A percentile compares a stretch with the other conserved stretches of the same genome.
phyloP scores from a whole-genome alignment of 2,113 vertebrate species.

The Cyphomyrus discorhynchus region DNA sequence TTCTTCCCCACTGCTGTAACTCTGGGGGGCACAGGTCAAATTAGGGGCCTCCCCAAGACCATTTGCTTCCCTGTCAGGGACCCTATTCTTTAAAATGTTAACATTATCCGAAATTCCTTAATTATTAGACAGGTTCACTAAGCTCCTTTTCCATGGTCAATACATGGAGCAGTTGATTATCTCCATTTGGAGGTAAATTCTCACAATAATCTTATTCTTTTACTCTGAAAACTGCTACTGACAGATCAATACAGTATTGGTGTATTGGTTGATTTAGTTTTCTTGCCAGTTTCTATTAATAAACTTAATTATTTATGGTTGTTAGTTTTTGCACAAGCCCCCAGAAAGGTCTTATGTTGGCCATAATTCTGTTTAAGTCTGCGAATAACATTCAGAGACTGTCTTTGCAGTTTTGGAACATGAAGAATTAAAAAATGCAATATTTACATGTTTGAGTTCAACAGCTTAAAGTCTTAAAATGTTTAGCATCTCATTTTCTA shows the following conservation, averaged over 20 bases:
- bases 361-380: neutral
- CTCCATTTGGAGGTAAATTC: slow-evolving; percentile 27
- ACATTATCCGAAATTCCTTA: slow-evolving; percentile 58
- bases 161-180: slow-evolving; percentile 21
- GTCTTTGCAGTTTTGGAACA: neutral
- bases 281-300: neutral
- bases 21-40: slow-evolving; percentile 51
- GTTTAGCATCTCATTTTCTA: neutral
- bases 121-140: slow-evolving; percentile 48
- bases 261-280: neutral
- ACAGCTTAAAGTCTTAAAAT: neutral
- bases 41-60: slow-evolving; percentile 41
- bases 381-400: neutral
- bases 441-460: neutral
- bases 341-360: neutral
- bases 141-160: slow-evolving; percentile 34
- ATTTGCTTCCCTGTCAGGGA: slow-evolving; percentile 52
- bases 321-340: neutral
- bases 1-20: slow-evolving; percentile 38
- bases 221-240: neutral
- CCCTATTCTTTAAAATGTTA: slow-evolving; percentile 64
- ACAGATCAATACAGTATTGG: neutral
- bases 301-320: neutral
- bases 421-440: neutral
- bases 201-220: slow-evolving; percentile 25